A percentile compares a stretch with the other conserved stretches of the same genome.
These are phyloP conservation scores for Poecilia latipinna DNA, from an alignment of 2,113 vertebrate genomes.

Conservation along the genomic window DNA sequence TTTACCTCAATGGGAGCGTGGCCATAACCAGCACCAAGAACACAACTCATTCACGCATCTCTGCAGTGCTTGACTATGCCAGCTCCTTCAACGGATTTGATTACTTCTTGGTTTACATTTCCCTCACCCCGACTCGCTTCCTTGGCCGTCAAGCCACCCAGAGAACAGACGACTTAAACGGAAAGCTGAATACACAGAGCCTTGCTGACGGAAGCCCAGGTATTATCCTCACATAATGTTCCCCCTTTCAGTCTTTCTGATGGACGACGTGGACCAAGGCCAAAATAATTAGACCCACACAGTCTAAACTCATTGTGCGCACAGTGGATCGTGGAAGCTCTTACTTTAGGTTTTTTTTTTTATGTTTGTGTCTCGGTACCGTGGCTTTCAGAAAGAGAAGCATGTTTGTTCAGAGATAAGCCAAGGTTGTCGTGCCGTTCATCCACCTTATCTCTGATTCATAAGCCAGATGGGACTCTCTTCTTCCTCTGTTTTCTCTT, in stretches of 20 bases:
- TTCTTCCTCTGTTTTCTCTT: slow-evolving; percentile 43
- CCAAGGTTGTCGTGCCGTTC: slow-evolving; percentile 56
- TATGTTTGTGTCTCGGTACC: slow-evolving; percentile 59
- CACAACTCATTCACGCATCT: slow-evolving; percentile 49
- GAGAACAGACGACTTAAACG: slow-evolving; percentile 25
- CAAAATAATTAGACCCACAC: slow-evolving; percentile 69
- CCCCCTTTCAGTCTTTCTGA: slow-evolving; percentile 53
- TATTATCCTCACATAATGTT: slow-evolving; percentile 35
- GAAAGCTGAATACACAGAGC: slow-evolving; percentile 54
- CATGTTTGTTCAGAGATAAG: slow-evolving; percentile 72
- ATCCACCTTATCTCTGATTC: slow-evolving; percentile 68
- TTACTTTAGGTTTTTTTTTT: slow-evolving; percentile 21
- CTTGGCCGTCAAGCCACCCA: slow-evolving; percentile 41
- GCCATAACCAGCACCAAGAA: slow-evolving; percentile 41
- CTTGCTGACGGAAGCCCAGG: slow-evolving; percentile 42
- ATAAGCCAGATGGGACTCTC: slow-evolving; percentile 64
- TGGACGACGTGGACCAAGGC: slow-evolving; percentile 55
- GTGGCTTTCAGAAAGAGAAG: slow-evolving; percentile 50
- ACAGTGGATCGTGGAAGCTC: slow-evolving; percentile 35
- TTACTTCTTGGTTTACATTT: slow-evolving; percentile 69
- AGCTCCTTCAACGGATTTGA: slow-evolving; percentile 69
- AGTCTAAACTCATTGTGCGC: slow-evolving; percentile 52
- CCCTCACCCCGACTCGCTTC: slow-evolving; percentile 54
- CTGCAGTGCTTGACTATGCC: slow-evolving; percentile 35
- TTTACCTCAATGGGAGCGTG: slow-evolving; percentile 23